Base-by-base conservation (phyloP, 2,888 invertebrate species). In the Chymomyza caudatula region DNA sequence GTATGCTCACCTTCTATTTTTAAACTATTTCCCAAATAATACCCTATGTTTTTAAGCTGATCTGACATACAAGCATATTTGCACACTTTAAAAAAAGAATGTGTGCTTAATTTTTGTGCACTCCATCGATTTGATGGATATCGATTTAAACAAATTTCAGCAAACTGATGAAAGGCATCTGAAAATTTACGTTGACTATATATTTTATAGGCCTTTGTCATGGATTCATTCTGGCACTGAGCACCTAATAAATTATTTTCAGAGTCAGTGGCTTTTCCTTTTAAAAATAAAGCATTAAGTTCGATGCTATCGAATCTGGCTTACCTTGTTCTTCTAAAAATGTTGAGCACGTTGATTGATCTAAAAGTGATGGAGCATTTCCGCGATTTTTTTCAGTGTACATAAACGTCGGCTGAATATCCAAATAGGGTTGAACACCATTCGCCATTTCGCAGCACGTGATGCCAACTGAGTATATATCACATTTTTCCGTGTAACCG, bases 401-500 rank as follows among this genome's bases (percentile, higher is more conserved):
- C 97, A 98, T 97, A 81, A 97, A 92, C 0, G 97, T 96, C n/a
- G 94, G 94, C 4, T 95, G 93, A 85, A 96, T 94, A 77, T 96
- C 96, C 0, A 94, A 93, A 90, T 96, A 98, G 0, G 97, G 97
- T 73, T 96, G 95, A 37, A 95, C 93, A 0, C 98, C 97, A 90
- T 98, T 98, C 49, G 95, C 96, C 67, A 89, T 58, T 71, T 89
- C 89, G 89, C 97, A 97, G 54, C 95, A 93, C 3, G 96, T 92
- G 71, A 98, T 95, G 20, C 98, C 98, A 49, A 97, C 87, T 67
- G 97, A 97, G 89, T 98, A 98, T 13, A 97, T 94, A 90, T 98
- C 98, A 0, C 97, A 96, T 78, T 95, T 95, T 87, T 95, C 95
- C 85, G 96, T 95, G 89, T 97, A 98, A 2, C 98, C 98, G 85